A percentile compares a stretch with the other conserved stretches of the same genome.
Evolutionary conservation across 2,113 vertebrate genomes (phyloP).

Genomic region (Mirza zaza): DNA sequence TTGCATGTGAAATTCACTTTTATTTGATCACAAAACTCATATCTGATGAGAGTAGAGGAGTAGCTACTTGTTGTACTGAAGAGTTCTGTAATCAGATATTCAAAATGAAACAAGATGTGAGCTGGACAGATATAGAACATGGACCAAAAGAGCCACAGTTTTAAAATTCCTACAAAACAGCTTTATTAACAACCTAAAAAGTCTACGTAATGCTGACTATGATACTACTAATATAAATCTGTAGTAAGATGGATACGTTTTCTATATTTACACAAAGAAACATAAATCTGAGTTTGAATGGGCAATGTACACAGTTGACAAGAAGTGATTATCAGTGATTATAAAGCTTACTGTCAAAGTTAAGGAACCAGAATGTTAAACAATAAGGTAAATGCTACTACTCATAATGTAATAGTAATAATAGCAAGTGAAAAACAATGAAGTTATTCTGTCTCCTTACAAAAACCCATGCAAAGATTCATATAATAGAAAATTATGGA

Average conservation of each 20-base stretch:
- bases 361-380: not conserved
- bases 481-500: not conserved
- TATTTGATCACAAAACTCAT: not conserved
- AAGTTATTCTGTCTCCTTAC: not conserved
- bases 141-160: not conserved
- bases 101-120: not conserved
- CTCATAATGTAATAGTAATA: not conserved
- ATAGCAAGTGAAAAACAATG: not conserved
- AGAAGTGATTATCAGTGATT: slow-evolving; percentile 11
- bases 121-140: not conserved
- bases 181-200: slow-evolving; percentile 14
- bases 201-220: not conserved
- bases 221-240: not conserved
- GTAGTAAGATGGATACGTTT: not conserved
- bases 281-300: not conserved
- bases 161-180: not conserved
- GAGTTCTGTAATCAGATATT: not conserved
- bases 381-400: not conserved
- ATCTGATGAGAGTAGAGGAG: not conserved
- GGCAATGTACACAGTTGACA: not conserved
- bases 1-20: not conserved
- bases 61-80: not conserved
- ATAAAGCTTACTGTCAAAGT: not conserved
- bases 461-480: slow-evolving; percentile 4
- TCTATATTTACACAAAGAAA: not conserved